Base-by-base conservation (phyloP, 2,888 invertebrate species). In the Rutpela maculata region DNA sequence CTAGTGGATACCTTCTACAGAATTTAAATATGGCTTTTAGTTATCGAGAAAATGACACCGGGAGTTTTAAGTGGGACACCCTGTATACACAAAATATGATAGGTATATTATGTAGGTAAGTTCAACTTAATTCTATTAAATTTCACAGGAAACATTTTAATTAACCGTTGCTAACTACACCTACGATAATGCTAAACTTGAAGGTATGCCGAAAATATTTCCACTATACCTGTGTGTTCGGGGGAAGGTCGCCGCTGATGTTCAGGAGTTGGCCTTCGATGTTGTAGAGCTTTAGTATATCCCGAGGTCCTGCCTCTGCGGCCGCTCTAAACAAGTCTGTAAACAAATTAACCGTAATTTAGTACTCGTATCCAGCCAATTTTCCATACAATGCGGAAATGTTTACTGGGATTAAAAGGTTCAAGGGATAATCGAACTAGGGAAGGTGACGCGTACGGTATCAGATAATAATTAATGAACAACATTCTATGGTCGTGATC, bases 291-390 rank as follows among this genome's bases (percentile, higher is more conserved):
- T 94, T 94, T 85, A 94, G 91, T 86, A 94, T 93, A 87, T 94
- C 94, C 86, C 92, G 90, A 81, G 93, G 92, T 82, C 93, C 93
- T 80, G 93, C 94, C 89, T 94, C 94, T 78, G 93, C 93, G 79
- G 93, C 93, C 80, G 91, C 91, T 87, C 93, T 91, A 89, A 94
- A 94, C 85, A 93, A 90, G 87, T 93, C 94, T 94, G 91, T 78
- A 90, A 90, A 80, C 85, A 83, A 81, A 80, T 74, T 68, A 78
- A 78, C 43, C 66, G 26, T 59, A 56, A 72, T 67, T 57, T 63
- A 62, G 65, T 55, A 57, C 56, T 60, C 59, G 57, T 38, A 35
- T 57, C 35, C 69, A 56, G 18, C 17, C 69, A 31, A n/a, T 12
- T 35, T 69, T 35, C n/a, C 43, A 43, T 66, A 43, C 43, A 38